phyloP scores from a whole-genome alignment of 2,113 vertebrate genomes.

The Albula glossodonta region DNA sequence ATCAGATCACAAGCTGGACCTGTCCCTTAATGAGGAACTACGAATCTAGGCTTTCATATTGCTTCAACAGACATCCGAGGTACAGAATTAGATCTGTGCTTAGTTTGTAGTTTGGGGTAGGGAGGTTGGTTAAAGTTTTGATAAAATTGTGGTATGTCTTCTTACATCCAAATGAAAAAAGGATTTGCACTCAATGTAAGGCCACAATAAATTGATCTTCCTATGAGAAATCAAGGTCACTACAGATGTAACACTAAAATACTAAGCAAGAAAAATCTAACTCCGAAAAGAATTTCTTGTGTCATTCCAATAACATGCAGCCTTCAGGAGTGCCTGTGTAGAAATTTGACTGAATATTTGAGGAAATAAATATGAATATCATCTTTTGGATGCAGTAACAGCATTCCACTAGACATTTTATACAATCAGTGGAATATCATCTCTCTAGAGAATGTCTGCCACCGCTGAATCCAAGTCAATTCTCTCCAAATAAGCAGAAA shows the following conservation, averaged over 20 bases:
- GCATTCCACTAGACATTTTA: no score
- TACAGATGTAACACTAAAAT: neutral
- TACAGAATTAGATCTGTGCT: neutral
- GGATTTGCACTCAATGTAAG: neutral
- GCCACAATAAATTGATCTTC: neutral
- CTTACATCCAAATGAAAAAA: neutral
- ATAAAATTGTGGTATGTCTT: neutral
- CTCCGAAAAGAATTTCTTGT: no score
- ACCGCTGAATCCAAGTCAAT: constrained; percentile 1
- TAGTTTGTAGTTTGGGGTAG: neutral
- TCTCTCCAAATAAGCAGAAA: constrained; percentile 23
- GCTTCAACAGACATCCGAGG: neutral
- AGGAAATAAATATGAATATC: no score
- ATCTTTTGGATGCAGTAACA: no score
- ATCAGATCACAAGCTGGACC: neutral
- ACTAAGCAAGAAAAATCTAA: neutral
- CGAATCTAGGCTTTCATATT: neutral
- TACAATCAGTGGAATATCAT: no score
- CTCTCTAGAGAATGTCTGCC: constrained; percentile 6
- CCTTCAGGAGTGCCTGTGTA: neutral
- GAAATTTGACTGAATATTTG: neutral
- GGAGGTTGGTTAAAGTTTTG: neutral
- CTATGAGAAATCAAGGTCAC: neutral
- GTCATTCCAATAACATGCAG: no score
- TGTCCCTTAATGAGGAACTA: neutral